phyloP scores from a whole-genome alignment of 2,888 invertebrate species.

The Pycnomerus fuliginosus region DNA sequence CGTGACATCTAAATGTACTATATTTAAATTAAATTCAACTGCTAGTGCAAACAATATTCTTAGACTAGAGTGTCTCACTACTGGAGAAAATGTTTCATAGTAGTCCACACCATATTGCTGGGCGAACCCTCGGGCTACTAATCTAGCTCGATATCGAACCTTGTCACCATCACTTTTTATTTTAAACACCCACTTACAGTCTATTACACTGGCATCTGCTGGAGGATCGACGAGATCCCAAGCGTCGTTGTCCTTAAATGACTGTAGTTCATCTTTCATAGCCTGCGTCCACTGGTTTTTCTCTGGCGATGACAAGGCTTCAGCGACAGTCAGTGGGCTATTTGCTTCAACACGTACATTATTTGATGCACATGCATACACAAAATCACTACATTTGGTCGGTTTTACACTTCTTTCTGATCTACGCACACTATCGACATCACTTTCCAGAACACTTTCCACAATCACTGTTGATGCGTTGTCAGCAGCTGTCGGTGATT shows the following conservation, averaged over 20 bases:
- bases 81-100: constrained; percentile 31
- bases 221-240: constrained; percentile 34
- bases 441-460: too few species aligned
- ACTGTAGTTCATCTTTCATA: constrained; percentile 35
- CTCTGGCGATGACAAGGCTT: constrained; percentile 31
- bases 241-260: constrained; percentile 36
- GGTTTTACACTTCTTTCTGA: background rate
- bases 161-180: constrained; percentile 31
- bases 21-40: constrained; percentile 24
- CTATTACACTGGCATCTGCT: constrained; percentile 27
- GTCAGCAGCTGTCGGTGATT: too few species aligned
- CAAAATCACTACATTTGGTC: background rate
- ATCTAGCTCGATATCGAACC: constrained; percentile 28
- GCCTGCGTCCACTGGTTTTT: constrained; percentile 30
- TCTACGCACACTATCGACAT: too few species aligned
- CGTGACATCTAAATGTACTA: constrained; percentile 25
- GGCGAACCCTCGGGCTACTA: constrained; percentile 33
- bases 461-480: too few species aligned
- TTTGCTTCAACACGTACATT: too few species aligned
- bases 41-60: constrained; percentile 31
- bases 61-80: constrained; percentile 23
- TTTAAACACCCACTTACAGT: constrained; percentile 40
- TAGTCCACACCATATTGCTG: constrained; percentile 31
- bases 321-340: constrained; percentile 19
- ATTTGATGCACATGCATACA: too few species aligned